Percentiles rank a stretch among this genome's conserved stretches.
Evolutionary conservation across 92 coral and sea anemone species (phyloP).

Genomic region (Parazoanthus atlanticus): DNA sequence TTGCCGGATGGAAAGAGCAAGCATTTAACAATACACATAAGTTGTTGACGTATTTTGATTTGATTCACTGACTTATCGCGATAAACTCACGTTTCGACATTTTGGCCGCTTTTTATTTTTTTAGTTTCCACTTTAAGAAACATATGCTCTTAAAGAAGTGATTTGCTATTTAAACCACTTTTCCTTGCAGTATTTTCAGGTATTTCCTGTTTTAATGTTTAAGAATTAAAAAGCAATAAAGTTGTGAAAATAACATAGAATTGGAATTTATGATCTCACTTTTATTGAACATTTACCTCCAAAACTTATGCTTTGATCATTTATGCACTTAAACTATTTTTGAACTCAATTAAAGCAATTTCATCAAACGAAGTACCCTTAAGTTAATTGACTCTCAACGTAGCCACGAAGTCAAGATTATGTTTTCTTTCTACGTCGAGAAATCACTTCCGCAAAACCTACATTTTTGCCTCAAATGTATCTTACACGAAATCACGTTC

Average conservation of each 20-base stretch:
- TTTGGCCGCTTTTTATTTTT: background rate
- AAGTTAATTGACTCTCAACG: background rate
- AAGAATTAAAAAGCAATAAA: background rate
- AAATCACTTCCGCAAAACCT: background rate
- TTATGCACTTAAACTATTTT: constrained; percentile 5
- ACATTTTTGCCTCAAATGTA: background rate
- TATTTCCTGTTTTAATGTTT: background rate
- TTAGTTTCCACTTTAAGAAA: background rate
- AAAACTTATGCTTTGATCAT: background rate
- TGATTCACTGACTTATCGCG: too few species aligned
- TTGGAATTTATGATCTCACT: background rate
- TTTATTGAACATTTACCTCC: background rate
- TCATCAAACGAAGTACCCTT: background rate
- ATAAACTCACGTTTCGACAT: too few species aligned
- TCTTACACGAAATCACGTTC: background rate
- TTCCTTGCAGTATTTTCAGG: background rate
- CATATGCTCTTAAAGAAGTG: background rate
- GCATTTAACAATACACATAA: too few species aligned
- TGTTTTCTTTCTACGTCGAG: background rate
- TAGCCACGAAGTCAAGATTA: background rate
- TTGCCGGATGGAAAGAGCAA: too few species aligned
- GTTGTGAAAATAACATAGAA: background rate
- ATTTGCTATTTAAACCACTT: background rate
- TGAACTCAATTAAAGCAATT: constrained; percentile 13
- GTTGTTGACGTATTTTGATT: too few species aligned